Evolutionary conservation across 2,797 vertebrate species (phyloP), one percentile per base, ranked within the genome.

Genomic region (Momotus momota): DNA sequence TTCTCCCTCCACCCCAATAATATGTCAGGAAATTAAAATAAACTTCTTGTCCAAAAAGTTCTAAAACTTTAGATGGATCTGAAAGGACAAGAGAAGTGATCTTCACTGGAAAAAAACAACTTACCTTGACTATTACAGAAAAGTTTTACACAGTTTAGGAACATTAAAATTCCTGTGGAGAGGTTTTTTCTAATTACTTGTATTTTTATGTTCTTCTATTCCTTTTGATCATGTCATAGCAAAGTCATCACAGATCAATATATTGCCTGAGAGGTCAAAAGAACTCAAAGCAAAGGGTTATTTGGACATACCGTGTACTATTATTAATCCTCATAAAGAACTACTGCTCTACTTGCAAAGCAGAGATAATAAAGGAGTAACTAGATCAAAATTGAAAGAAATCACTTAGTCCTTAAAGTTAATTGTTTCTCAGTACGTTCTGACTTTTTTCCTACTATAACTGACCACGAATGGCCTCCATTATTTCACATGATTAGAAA

Each of bases 351-450:
- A 67, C 45, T 75, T 79, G 65, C 43, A 95, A 82, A 72, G 92
- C 52, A 95, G 82, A 96, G 33, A 69, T 19, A 90, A 91, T 89
- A 86, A 79, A 75, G 46, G 57, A 95, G 96, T 81, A 97, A 81
- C 55, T 41, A 45, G 27, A 92, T 49, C 73, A 82, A 92, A 98
- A 97, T 45, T 92, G 38, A 89, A 94, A 97, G 81, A 94, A 94
- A 96, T 88, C 75, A 93, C 86, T 95, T 95, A 77, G 81, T 94
- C 90, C 90, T 94, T 96, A 92, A 95, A 96, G 93, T 90, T 96
- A 95, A 97, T 86, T 96, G 81, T 43, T 94, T 88, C 92, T 72
- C 94, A 66, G 70, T 92, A 90, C 82, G 81, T 93, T 66, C 60
- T 88, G 52, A 46, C 20, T 86, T 85, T 80, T 86, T 54, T 49